phyloP scores from a whole-genome alignment of 1,140 invertebrate genomes.

The Papilio xuthus region DNA sequence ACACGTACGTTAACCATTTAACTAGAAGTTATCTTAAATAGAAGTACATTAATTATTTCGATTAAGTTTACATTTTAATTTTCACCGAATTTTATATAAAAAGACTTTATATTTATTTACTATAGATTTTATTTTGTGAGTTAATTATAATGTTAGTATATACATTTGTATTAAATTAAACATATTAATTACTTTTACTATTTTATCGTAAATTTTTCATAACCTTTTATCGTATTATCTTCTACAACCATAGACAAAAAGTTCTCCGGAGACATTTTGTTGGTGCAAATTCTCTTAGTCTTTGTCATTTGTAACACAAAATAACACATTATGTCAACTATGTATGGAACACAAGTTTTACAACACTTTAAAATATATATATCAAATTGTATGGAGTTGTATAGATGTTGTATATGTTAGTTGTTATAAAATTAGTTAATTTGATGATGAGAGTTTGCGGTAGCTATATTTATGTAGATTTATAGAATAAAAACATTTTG shows the following conservation, averaged over 20 bases:
- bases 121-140: neutral
- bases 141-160: constrained; percentile 3
- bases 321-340: no score
- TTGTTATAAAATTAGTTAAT: constrained; percentile 8
- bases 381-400: neutral
- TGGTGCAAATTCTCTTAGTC: no score
- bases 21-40: no score
- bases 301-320: no score
- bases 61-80: constrained; percentile 1
- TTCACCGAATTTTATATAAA: constrained; percentile 19
- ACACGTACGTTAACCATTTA: neutral
- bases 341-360: no score
- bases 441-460: neutral
- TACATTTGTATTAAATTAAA: neutral
- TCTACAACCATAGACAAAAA: neutral
- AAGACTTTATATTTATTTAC: constrained; percentile 15
- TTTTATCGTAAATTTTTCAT: neutral
- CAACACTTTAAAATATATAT: neutral
- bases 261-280: no score
- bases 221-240: neutral
- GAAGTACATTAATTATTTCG: constrained; percentile 7
- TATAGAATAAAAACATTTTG: neutral
- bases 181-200: neutral
- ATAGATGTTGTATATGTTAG: neutral
- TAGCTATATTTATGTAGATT: neutral